A percentile compares a stretch with the other conserved stretches of the same genome.
phyloP scores from a whole-genome alignment of 2,888 invertebrate species.

The Heliconius ethilla region DNA sequence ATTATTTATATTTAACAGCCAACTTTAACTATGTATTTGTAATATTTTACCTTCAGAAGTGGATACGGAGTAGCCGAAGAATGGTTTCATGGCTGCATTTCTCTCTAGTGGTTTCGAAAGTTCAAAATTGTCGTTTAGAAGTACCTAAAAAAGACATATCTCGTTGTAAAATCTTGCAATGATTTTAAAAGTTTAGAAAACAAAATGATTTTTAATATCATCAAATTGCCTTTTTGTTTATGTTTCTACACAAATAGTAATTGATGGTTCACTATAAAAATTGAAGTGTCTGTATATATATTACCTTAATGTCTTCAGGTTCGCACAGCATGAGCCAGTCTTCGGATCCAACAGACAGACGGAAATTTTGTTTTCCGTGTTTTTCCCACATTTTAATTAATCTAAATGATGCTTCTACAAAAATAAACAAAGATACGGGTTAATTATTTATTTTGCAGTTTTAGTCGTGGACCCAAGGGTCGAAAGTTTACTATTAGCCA shows the following conservation, averaged over 20 bases:
- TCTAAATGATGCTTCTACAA: constrained; percentile 48
- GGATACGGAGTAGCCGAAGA: constrained; percentile 56
- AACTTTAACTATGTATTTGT: background rate
- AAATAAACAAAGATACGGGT: background rate
- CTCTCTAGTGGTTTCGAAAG: constrained; percentile 52
- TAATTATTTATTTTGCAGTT: background rate
- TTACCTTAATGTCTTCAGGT: constrained; percentile 53
- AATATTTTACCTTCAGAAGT: constrained; percentile 52
- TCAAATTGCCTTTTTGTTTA: no score
- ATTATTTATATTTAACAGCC: no score
- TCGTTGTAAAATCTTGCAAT: no score
- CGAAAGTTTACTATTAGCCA: background rate
- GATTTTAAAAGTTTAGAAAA: no score
- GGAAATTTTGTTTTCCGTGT: constrained; percentile 52
- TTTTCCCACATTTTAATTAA: constrained; percentile 51
- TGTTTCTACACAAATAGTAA: no score
- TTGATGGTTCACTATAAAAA: background rate
- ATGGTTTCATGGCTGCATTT: constrained; percentile 54
- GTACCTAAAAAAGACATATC: no score
- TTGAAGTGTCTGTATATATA: background rate
- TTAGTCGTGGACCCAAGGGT: background rate
- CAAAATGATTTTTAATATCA: no score
- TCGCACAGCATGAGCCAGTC: constrained; percentile 53
- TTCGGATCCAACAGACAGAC: constrained; percentile 51
- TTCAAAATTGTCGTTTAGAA: constrained; percentile 51